These are phyloP conservation scores for Neofelis nebulosa DNA, from an alignment of 2,113 vertebrate genomes.

Conservation along the genomic window DNA sequence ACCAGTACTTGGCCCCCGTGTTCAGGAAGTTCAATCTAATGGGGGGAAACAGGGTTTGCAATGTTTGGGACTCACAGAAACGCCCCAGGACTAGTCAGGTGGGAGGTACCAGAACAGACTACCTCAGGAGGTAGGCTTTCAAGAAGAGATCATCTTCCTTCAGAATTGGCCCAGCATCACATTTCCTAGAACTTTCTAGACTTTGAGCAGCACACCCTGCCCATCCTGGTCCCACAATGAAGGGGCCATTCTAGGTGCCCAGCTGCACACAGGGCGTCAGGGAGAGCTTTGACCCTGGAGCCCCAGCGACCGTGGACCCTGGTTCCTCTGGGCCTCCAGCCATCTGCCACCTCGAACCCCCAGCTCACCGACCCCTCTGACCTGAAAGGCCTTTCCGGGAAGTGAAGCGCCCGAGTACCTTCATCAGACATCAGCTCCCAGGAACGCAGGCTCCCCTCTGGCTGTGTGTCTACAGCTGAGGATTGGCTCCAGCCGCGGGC, in stretches of 20 bases:
- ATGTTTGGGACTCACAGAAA: background rate
- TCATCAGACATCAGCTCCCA: background rate
- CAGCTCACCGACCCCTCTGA: background rate
- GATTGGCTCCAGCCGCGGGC: no score
- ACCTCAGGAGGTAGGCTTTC: background rate
- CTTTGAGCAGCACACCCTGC: background rate
- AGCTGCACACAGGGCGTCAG: rapidly evolving
- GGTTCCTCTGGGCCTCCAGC: background rate
- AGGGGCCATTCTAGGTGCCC: background rate
- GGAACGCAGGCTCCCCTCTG: background rate
- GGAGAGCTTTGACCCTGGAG: background rate
- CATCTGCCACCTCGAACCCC: rapidly evolving
- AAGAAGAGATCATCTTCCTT: background rate
- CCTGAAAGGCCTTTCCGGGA: background rate
- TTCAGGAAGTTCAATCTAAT: background rate
- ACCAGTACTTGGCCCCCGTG: background rate
- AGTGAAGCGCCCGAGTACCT: background rate
- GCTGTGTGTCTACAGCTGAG: background rate
- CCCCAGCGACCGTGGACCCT: rapidly evolving
- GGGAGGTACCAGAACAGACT: background rate
- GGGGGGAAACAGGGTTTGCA: background rate
- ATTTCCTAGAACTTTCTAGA: background rate
- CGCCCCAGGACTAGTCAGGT: rapidly evolving
- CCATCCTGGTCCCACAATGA: background rate
- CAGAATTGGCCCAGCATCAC: background rate